Conservation (phyloP, 2,797 vertebrate genomes). For the Sylvia borin region DNA sequence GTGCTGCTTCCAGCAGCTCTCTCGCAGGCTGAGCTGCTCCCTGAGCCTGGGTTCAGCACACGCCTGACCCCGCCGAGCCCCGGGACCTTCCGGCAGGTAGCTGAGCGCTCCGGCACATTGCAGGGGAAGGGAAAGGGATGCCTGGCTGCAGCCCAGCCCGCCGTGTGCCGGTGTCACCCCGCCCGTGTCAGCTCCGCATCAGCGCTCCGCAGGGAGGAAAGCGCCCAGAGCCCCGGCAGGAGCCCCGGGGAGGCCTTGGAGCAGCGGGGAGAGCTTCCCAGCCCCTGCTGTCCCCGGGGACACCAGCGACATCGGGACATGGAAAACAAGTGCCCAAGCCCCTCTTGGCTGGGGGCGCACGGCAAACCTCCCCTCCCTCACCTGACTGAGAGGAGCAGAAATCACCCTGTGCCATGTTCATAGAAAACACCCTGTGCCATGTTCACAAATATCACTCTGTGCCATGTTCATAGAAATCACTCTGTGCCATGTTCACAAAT, state of each 20-base stretch:
- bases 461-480: too few relatives aligned
- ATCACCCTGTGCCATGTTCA: too few relatives aligned
- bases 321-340: background rate
- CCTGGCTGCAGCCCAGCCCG: accelerated
- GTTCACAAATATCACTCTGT: background rate
- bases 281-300: background rate
- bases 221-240: background rate
- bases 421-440: background rate
- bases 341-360: background rate
- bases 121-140: background rate
- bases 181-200: background rate
- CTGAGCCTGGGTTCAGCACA: background rate
- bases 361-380: background rate
- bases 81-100: background rate
- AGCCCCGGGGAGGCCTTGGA: background rate
- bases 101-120: background rate
- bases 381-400: background rate
- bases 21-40: background rate
- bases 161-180: accelerated
- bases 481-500: too few relatives aligned
- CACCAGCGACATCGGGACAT: background rate
- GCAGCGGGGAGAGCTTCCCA: background rate
- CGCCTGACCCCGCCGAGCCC: background rate
- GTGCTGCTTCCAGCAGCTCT: background rate
- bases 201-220: accelerated